Conservation (phyloP, 2,888 invertebrate species). For the Agrotis exclamationis region DNA sequence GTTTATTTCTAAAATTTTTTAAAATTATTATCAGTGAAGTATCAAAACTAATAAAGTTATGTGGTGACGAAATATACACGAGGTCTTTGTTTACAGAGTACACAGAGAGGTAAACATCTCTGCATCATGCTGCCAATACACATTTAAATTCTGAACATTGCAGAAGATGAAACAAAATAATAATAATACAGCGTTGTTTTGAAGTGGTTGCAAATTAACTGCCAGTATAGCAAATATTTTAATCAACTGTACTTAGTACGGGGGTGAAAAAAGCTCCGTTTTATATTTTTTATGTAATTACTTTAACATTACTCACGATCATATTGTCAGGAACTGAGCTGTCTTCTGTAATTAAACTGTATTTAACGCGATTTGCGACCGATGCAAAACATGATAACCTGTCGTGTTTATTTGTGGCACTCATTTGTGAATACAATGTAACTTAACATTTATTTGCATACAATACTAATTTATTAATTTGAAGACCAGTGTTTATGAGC, state of each 20-base stretch:
- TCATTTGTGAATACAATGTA: slow-evolving; percentile 40
- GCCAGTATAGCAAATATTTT: background rate
- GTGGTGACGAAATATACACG: background rate
- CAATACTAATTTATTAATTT: slow-evolving; percentile 29
- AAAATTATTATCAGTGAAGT: no score
- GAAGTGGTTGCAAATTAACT: background rate
- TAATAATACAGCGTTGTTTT: no score
- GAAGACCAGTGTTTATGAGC: slow-evolving; percentile 26
- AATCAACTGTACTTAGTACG: background rate
- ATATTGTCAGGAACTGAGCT: slow-evolving; percentile 23
- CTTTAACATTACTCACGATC: background rate
- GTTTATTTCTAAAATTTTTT: no score
- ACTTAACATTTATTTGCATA: slow-evolving; percentile 25
- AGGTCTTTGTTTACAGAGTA: background rate
- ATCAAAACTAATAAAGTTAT: background rate
- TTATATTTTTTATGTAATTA: background rate
- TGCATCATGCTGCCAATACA: no score
- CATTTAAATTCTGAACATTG: no score
- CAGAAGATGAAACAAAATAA: no score
- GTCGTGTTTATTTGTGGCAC: slow-evolving; percentile 22
- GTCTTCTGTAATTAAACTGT: slow-evolving; percentile 30
- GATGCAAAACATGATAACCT: slow-evolving; percentile 23
- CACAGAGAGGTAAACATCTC: background rate
- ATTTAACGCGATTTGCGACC: slow-evolving; percentile 29
- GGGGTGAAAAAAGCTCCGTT: background rate